phyloP scores from a whole-genome alignment of 2,113 vertebrate genomes.

The Mobula hypostoma region DNA sequence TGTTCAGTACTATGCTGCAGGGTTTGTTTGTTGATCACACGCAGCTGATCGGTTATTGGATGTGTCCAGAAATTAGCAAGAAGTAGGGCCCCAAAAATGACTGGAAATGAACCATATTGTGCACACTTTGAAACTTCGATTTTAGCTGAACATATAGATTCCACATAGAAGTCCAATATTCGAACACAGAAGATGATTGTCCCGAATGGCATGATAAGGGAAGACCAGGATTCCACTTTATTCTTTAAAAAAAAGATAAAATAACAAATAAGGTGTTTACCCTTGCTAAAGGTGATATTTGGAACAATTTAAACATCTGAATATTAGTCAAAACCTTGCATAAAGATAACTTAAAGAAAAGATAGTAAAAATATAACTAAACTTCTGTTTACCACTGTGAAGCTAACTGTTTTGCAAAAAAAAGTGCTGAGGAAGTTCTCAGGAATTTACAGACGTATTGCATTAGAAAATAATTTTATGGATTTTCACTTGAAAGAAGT shows the following conservation, averaged over 20 bases:
- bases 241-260: conserved; percentile 62
- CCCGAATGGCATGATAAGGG: conserved; percentile 76
- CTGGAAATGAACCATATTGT: conserved; percentile 73
- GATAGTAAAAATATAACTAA: not conserved
- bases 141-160: conserved; percentile 81
- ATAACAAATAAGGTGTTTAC: not conserved
- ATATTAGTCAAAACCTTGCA: not conserved
- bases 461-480: not conserved
- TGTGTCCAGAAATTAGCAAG: conserved; percentile 95
- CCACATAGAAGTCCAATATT: conserved; percentile 95
- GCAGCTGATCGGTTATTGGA: conserved; percentile 84
- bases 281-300: not conserved
- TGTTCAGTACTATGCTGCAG: conserved; percentile 80
- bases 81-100: conserved; percentile 75
- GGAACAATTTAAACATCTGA: not conserved
- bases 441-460: not conserved
- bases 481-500: not conserved
- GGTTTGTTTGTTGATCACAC: conserved; percentile 69
- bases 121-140: conserved; percentile 78
- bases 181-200: conserved; percentile 83
- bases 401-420: too few species aligned
- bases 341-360: not conserved
- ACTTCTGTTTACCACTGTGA: too few species aligned
- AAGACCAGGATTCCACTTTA: conserved; percentile 90
- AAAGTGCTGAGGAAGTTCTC: too few species aligned